Base-by-base conservation (phyloP, 2,797 vertebrate species). In the Pseudochirops corinnae region DNA sequence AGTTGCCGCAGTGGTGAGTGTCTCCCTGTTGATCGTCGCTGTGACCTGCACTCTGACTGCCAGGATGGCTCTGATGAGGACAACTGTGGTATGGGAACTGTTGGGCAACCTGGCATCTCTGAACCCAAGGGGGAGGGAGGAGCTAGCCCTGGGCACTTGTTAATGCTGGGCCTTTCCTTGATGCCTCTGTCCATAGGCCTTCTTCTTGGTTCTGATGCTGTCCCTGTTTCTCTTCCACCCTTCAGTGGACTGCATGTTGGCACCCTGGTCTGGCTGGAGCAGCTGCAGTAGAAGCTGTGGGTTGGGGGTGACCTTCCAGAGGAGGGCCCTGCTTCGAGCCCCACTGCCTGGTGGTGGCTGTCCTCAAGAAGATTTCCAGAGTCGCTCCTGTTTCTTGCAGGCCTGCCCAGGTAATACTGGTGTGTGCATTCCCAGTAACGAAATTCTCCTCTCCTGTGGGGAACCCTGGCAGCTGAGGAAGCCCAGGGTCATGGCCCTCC, bases 281-380 rank as follows among this genome's bases (percentile, higher is more conserved):
- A 97, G 97, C 13, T 99, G 99, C 98, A 99, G 99, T 16, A 98
- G 97, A 4, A 99, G 99, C 31, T 99, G 99, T 56, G 99, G 99
- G 1, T 98, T 99, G 39, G 99, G 99, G 5, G 99, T 99, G 6
- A 56, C 99, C 93, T 99, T 99, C 96, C 99, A 99, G 1, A 99
- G 98, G 97, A 98, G 99, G 90, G 99, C 98, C 53, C 97, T 99
- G 21, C 94, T 99, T 74, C 98, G 99, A 93, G 99, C 99, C 0
- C 98, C 99, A 4, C 97, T 99, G 50, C 98, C 99, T 0, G 99
- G 98, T 2, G 99, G 99, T 7, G 96, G 97, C 90, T 99, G 99
- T 56, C 96, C 95, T 0, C 98, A 95, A 0, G 97, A 98, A 33
- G 98, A 97, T 93, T 99, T 99, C 28, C 99, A 99, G 96, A 99